Base-by-base conservation (phyloP, 2,797 vertebrate species). In the Rhinichthys osculus region DNA sequence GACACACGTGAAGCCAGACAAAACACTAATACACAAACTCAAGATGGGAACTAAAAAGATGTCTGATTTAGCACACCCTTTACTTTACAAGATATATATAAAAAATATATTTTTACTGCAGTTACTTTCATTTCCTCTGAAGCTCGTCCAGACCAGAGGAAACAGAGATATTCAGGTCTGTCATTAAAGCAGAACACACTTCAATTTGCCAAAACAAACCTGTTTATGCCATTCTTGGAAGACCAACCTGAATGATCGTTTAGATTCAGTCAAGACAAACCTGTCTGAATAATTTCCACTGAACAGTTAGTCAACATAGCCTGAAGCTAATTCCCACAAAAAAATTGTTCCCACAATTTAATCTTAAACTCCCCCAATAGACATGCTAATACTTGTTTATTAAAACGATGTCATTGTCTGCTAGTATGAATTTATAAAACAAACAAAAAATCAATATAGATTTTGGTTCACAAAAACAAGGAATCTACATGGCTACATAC, bases 281-380 rank as follows among this genome's bases (percentile, higher is more conserved):
- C 42, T 44, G 78, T 30, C 30, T 30, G 44, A 66, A 62, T 83
- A 17, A 67, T 70, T 33, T 73, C n/a, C 17, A 33, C 8, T n/a
- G 35, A 10, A 47, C 57, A 23, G 40, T 83, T 83, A 83, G 72
- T 66, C 83, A 82, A 47, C 82, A 82, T 67, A 54, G 35, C 85
- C 82, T 62, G n/a, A 81, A 81, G 86, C 83, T 77, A 87, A 81
- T 84, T 89, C 83, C 66, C 87, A 87, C 87, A n/a, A 85, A 19
- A n/a, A 70, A 30, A 67, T 19, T 19, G 33, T 73, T 73, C 54
- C 19, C 47, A 50, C 47, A 82, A 42, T 72, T 78, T 67, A 47
- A 19, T 40, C 62, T 44, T 7, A 82, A 23, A 80, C 78, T 66
- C 78, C n/a, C 23, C 47, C 71, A 79, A 62, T 38, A 72, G 23